phyloP scores from a whole-genome alignment of 2,888 invertebrate species.

The Drosophila neonasuta region DNA sequence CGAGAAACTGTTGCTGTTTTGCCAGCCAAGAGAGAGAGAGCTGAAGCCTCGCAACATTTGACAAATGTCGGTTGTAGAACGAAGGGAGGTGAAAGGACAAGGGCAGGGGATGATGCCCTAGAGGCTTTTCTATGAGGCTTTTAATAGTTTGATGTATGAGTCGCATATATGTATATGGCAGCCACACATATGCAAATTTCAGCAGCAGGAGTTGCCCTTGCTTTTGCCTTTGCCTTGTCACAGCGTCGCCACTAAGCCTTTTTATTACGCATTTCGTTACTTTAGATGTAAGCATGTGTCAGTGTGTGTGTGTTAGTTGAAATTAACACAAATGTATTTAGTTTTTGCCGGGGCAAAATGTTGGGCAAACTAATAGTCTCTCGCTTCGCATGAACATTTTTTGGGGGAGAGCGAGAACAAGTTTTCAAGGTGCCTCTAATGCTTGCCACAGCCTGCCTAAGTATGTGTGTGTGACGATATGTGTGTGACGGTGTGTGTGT shows the following conservation, averaged over 20 bases:
- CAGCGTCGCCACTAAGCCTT: conserved; percentile 52
- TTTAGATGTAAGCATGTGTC: conserved; percentile 11
- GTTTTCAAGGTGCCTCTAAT: conserved; percentile 60
- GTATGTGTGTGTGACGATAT: no score
- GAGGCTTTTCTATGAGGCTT: conserved; percentile 69
- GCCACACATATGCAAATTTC: conserved; percentile 65
- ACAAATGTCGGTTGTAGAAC: conserved; percentile 64
- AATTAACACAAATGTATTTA: conserved; percentile 78
- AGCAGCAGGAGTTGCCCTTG: conserved; percentile 38
- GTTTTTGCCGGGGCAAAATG: conserved; percentile 51
- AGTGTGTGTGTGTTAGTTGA: conserved; percentile 41
- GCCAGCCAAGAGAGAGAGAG: conserved; percentile 37
- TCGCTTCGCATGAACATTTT: conserved; percentile 13
- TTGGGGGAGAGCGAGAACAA: conserved; percentile 7
- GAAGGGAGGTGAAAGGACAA: neutral
- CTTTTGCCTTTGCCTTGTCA: conserved; percentile 41
- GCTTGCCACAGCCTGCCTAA: conserved; percentile 20
- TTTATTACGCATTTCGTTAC: conserved; percentile 50
- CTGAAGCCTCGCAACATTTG: conserved; percentile 72
- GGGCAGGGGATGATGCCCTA: conserved; percentile 42
- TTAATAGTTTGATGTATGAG: conserved; percentile 78
- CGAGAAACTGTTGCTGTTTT: conserved; percentile 72
- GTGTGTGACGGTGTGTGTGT: neutral
- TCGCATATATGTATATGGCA: conserved; percentile 52
- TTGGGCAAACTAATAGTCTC: conserved; percentile 58